Base-by-base conservation (phyloP, 1,140 invertebrate genomes). In the Chionoecetes opilio region DNA sequence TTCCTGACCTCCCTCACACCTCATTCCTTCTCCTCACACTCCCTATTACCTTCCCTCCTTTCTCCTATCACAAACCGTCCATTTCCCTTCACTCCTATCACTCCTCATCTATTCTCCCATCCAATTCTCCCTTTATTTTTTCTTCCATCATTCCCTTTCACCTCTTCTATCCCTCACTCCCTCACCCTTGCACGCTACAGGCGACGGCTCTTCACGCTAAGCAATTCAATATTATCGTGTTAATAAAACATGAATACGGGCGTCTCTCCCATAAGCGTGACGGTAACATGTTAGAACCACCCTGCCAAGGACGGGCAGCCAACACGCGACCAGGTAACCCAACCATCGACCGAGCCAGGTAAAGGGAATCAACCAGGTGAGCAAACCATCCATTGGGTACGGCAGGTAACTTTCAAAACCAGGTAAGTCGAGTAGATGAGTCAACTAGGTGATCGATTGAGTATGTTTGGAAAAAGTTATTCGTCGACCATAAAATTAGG, bases 161-260 rank as follows among this genome's bases (percentile, higher is more conserved):
- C 8, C 86, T 2, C 34, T 29, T 26, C n/a, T 75, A 2, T n/a
- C 63, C 63, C 1, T 75, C 63, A 26, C 63, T 75, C 63, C 41
- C 87, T 89, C 37, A 38, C 37, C 41, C n/a, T 32, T 89, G 32
- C n/a, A 9, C 31, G 41, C 37, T 89, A 21, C 75, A 26, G 14
- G 26, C 38, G 82, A 29, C 32, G 46, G 34, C 46, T 84, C 38
- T 92, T 85, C 75, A 41, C 75, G 63, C 91, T 85, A 41, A 85
- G 41, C 91, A 38, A 92, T 84, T 92, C 41, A 92, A 92, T 92
- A 85, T 92, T 84, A 84, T 21, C 75, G 75, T 85, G 91, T 38
- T 41, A 84, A 92, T 84, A 41, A 92, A 84, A 84, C 91, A 92
- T 85, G 35, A 92, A 82, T 17, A 14, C 21, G 11, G 21, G 63